A percentile compares a stretch with the other conserved stretches of the same genome.
These are phyloP conservation scores for Drepanosiphum platanoidis DNA, from an alignment of 2,888 invertebrate genomes.

Conservation along the genomic window DNA sequence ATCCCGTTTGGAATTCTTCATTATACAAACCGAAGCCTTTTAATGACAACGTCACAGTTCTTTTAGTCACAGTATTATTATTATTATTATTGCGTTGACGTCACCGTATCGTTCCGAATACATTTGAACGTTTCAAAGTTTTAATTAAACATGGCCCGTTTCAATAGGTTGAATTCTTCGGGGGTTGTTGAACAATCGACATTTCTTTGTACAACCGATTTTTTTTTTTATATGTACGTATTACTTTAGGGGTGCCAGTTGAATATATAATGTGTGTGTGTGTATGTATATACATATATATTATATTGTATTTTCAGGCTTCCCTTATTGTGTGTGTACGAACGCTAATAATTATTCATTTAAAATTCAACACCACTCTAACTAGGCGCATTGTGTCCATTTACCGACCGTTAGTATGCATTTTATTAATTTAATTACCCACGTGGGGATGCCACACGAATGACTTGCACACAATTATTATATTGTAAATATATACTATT, in stretches of 20 bases:
- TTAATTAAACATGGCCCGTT: slow-evolving; percentile 54
- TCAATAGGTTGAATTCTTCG: slow-evolving; percentile 46
- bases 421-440: slow-evolving; percentile 59
- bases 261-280: not conserved
- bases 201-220: slow-evolving; percentile 48
- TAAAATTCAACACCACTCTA: slow-evolving; percentile 61
- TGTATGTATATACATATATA: not conserved
- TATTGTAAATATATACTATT: slow-evolving; percentile 26
- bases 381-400: slow-evolving; percentile 59
- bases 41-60: slow-evolving; percentile 59
- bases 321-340: slow-evolving; percentile 33
- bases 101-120: slow-evolving; percentile 55
- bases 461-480: slow-evolving; percentile 36
- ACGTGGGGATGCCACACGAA: slow-evolving; percentile 25
- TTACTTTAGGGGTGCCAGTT: slow-evolving; percentile 40
- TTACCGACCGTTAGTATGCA: slow-evolving; percentile 55
- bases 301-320: slow-evolving; percentile 6
- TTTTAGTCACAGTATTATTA: slow-evolving; percentile 55
- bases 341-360: slow-evolving; percentile 56
- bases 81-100: slow-evolving; percentile 19
- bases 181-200: slow-evolving; percentile 59
- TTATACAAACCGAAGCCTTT: slow-evolving; percentile 47
- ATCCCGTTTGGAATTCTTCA: slow-evolving; percentile 50
- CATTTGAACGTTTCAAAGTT: slow-evolving; percentile 57
- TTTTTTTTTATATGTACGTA: slow-evolving; percentile 35